Percentiles rank a stretch among this genome's conserved stretches.
These are phyloP conservation scores for Drosophila lowei DNA, from an alignment of 1,140 invertebrate species.

Conservation along the genomic window DNA sequence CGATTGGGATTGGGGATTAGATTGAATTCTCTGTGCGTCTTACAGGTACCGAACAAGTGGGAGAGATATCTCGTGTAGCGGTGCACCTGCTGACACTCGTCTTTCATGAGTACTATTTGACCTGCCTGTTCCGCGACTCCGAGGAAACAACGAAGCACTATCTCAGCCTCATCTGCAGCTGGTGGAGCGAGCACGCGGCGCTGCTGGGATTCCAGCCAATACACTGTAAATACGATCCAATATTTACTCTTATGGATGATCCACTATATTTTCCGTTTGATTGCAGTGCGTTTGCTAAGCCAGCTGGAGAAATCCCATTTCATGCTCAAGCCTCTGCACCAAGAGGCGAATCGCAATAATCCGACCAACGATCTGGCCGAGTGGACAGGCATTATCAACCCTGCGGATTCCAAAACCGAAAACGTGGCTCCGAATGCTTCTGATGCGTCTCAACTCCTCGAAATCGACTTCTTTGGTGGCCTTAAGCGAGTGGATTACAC, in stretches of 20 bases:
- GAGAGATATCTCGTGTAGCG: constrained; percentile 62
- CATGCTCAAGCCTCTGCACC: constrained; percentile 64
- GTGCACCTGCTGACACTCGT: constrained; percentile 67
- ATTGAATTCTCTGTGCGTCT: background rate
- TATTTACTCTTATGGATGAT: background rate
- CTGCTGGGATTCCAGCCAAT: constrained; percentile 56
- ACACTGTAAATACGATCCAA: constrained; percentile 46
- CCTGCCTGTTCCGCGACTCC: constrained; percentile 66
- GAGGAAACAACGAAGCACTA: constrained; percentile 78
- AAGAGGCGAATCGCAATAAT: constrained; percentile 58
- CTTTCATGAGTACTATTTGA: constrained; percentile 72
- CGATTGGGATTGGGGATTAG: background rate
- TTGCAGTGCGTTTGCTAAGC: constrained; percentile 61
- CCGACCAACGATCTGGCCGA: constrained; percentile 55
- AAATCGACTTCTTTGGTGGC: constrained; percentile 34
- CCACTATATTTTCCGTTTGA: too few species aligned
- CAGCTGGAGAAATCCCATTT: constrained; percentile 65
- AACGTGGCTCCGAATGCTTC: background rate
- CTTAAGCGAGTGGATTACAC: constrained; percentile 19
- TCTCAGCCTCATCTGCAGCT: constrained; percentile 65
- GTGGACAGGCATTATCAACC: constrained; percentile 56
- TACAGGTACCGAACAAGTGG: constrained; percentile 55
- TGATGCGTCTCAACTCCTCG: constrained; percentile 11
- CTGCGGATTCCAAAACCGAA: constrained; percentile 21
- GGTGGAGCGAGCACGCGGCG: constrained; percentile 59